Percentiles rank a stretch among this genome's conserved stretches.
These are phyloP conservation scores for Thymelicus acteon DNA, from an alignment of 2,888 invertebrate genomes.

Conservation along the genomic window DNA sequence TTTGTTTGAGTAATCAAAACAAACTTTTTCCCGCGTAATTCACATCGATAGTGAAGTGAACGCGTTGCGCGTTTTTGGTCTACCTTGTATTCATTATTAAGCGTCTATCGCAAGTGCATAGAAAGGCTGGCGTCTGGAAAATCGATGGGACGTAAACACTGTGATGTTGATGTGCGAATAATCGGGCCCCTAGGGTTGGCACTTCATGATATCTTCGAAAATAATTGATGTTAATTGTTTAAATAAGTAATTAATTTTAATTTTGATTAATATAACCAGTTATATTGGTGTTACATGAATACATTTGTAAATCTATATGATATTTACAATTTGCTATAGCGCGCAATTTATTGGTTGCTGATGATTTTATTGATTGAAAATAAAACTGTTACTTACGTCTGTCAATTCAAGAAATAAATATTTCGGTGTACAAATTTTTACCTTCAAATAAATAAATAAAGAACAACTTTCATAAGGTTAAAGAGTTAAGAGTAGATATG, in stretches of 20 bases:
- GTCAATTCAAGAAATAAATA: no score
- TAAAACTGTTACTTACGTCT: no score
- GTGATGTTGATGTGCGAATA: constrained; percentile 81
- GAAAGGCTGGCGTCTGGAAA: constrained; percentile 53
- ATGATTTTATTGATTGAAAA: no score
- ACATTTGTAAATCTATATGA: no score
- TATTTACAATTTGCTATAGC: no score
- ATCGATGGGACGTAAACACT: constrained; percentile 80
- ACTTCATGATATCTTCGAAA: not conserved
- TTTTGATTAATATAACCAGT: no score
- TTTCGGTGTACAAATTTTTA: no score
- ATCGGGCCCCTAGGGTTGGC: constrained; percentile 60
- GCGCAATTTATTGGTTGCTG: no score
- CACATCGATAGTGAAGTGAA: not conserved
- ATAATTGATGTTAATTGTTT: not conserved
- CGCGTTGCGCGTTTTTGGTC: constrained; percentile 1
- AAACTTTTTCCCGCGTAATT: not conserved
- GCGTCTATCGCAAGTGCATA: constrained; percentile 34
- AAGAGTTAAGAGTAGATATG: no score
- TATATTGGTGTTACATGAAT: no score
- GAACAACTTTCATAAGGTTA: no score
- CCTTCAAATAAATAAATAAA: no score
- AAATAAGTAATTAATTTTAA: not conserved
- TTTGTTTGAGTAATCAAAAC: not conserved
- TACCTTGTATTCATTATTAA: constrained; percentile 23